Evolutionary conservation across 2,888 invertebrate species (phyloP), one percentile per base, ranked within the genome.

Genomic region (Fragum sueziense): DNA sequence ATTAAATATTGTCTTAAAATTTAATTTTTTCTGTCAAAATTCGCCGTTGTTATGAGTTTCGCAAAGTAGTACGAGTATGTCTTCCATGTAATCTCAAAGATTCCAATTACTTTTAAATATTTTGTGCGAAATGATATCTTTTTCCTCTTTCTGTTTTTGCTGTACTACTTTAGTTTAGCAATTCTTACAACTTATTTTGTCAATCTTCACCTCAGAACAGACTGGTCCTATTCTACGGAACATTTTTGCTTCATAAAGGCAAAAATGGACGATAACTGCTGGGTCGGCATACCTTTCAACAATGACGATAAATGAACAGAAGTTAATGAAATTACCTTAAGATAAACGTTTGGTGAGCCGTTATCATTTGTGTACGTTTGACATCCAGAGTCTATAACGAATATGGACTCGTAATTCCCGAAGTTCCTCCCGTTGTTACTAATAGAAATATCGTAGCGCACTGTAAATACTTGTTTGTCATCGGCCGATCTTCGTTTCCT

Each of bases 351-450:
- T 7, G 7, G 54, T 7, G 22, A n/a, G 17, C 54, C 54, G 7
- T 54, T 22, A 22, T 54, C 22, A 54, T 17, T 7, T 22, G 22
- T 54, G 11, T 11, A 22, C 22, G 31, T 51, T 25, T 70, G 70
- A 31, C 70, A 70, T n/a, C 29, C 22, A 1, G 70, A 70, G 29
- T 70, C 34, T 27, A 29, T 31, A 6, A 70, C 54, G 29, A 54
- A 54, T 20, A 70, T 25, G 6, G 11, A 20, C 6, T 11, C 31
- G 3, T 29, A n/a, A n/a, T 70, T 54, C 14, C 70, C 54, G 33
- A 33, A 70, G 22, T 68, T 41, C 17, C 20, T 2, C 4, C 68
- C 68, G 25, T 68, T 37, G 29, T 68, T 68, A 47, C 68, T 68
- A 31, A 68, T 70, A 9, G 70, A 52, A 14, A 70, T 20, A 33